Base-by-base conservation (phyloP, 2,888 invertebrate species). In the Autographa gamma region DNA sequence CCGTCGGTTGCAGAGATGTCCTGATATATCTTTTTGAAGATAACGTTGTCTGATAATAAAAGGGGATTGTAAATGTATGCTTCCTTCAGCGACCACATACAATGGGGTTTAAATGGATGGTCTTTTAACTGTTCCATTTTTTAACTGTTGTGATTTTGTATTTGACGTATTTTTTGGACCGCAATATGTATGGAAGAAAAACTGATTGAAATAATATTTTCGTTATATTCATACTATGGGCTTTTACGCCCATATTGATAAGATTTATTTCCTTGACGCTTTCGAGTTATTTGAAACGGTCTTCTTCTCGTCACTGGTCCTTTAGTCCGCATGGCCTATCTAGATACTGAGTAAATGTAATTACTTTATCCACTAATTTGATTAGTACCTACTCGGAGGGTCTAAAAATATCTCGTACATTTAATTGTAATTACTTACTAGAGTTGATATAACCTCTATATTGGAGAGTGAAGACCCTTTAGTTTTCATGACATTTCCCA, bases 1-100 rank as follows among this genome's bases (percentile, higher is more conserved):
- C 81, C 82, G 83, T 85, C 85, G 83, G 79, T 66, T 84, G 84
- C 83, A 83, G 81, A 77, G 62, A 81, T 69, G 69, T 75, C 65
- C 72, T 69, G 79, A 82, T 82, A 81, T 80, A 80, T 80, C 66
- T 82, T 72, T 75, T 69, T 74, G 56, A 43, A 81, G 82, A 85
- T 84, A 86, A 80, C 78, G 69, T 64, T 60, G 34, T 63, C 66
- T 77, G 80, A 77, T 75, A 79, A 81, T 75, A 77, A 60, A 77
- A 71, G 73, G 76, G 59, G 64, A 66, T 56, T 60, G 59, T 31
- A 38, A 74, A 73, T 52, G 58, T 62, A 59, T 66, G 61, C 34
- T 9, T 18, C 19, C 71, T 76, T 79, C 54, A 41, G 48, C 59
- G 63, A 14, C 59, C 8, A 38, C 48, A 48, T 48, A 48, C 48